phyloP scores from a whole-genome alignment of 2,797 vertebrate species.

The Antrozous pallidus region DNA sequence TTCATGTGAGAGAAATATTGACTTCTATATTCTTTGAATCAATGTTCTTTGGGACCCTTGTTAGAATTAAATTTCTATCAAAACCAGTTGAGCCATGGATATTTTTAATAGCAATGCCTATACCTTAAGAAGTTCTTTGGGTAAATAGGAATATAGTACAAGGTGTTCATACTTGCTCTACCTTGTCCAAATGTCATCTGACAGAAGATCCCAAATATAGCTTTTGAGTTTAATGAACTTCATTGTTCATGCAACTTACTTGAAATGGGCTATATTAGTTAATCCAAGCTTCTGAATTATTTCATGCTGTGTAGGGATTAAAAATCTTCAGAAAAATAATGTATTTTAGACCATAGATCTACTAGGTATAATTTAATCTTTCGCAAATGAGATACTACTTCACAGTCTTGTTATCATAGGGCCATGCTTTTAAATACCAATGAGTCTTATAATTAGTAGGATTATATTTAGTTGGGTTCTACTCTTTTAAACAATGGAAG shows the following conservation, averaged over 20 bases:
- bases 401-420: not conserved
- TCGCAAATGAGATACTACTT: conserved; percentile 17
- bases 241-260: not conserved
- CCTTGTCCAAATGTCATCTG: not conserved
- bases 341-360: conserved; percentile 13
- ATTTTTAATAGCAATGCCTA: not conserved
- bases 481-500: conserved; percentile 21
- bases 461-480: not conserved
- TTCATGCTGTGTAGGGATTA: not conserved
- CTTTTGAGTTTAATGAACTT: not conserved
- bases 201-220: not conserved
- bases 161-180: not conserved
- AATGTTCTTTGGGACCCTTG: not conserved
- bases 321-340: conserved; percentile 34
- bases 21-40: not conserved
- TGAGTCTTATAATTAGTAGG: not conserved
- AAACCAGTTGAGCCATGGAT: not conserved
- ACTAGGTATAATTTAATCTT: conserved; percentile 14
- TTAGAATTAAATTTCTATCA: not conserved
- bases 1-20: not conserved
- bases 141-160: not conserved
- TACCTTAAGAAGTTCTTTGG: not conserved
- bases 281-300: conserved; percentile 22
- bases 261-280: not conserved
- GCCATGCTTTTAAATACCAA: not conserved